A percentile compares a stretch with the other conserved stretches of the same genome.
phyloP scores from a whole-genome alignment of 2,113 vertebrate genomes.

The Notarius quadriscutis region DNA sequence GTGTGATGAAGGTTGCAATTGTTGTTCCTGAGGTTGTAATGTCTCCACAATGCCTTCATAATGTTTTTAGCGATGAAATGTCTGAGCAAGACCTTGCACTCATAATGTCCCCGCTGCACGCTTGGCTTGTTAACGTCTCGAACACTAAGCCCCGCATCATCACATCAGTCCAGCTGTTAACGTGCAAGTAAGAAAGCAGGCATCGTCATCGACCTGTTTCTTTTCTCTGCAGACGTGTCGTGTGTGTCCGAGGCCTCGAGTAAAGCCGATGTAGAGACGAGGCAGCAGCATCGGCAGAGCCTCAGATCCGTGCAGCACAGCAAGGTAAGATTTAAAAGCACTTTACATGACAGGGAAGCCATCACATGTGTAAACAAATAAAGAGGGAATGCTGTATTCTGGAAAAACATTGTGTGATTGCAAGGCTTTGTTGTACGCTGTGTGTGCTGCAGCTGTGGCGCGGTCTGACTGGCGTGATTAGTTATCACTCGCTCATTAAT shows the following conservation, averaged over 20 bases:
- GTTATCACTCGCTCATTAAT: constrained; percentile 40
- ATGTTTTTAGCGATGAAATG: not conserved
- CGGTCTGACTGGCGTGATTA: constrained; percentile 21
- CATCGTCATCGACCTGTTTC: not conserved
- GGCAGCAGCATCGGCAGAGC: constrained; percentile 52
- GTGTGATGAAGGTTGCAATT: not conserved
- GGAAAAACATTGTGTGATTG: too few relatives aligned
- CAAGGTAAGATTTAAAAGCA: constrained; percentile 65
- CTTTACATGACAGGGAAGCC: not conserved
- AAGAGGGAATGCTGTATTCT: too few relatives aligned
- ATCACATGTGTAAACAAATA: not conserved
- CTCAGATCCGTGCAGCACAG: constrained; percentile 69
- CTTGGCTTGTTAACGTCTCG: too few relatives aligned
- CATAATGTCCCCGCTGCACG: too few relatives aligned
- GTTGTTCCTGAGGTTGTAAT: not conserved
- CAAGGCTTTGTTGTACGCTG: not conserved
- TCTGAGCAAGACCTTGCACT: not conserved
- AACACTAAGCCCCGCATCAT: not conserved
- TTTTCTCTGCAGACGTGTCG: constrained; percentile 66
- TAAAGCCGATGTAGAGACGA: constrained; percentile 50
- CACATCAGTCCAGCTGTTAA: not conserved
- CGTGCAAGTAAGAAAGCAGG: not conserved
- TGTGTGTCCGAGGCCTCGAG: constrained; percentile 53
- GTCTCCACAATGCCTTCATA: not conserved
- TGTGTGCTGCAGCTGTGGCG: constrained; percentile 14